A percentile compares a stretch with the other conserved stretches of the same genome.
These are phyloP conservation scores for Trachops cirrhosus DNA, from an alignment of 2,797 vertebrate genomes.

Conservation along the genomic window DNA sequence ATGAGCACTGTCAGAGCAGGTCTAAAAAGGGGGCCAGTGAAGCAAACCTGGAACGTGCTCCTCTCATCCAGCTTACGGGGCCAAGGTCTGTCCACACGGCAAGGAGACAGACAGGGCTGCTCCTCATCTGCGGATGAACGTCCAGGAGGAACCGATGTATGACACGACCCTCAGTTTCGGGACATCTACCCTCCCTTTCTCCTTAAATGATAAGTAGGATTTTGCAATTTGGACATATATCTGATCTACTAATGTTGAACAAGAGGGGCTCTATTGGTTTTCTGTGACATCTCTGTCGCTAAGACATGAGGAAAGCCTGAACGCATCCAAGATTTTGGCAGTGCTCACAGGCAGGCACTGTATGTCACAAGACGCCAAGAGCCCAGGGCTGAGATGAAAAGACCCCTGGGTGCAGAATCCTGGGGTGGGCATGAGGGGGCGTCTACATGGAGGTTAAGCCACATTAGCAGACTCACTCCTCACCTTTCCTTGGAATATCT, in stretches of 20 bases:
- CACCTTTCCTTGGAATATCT: not conserved
- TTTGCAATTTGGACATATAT: not conserved
- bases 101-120: not conserved
- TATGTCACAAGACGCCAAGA: not conserved
- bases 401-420: not conserved
- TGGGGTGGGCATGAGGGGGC: not conserved
- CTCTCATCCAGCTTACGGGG: not conserved
- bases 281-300: not conserved
- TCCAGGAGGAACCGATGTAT: not conserved
- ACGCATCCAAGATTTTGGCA: not conserved
- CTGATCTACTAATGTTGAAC: not conserved
- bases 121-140: not conserved
- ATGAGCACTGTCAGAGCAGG: not conserved
- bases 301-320: conserved; percentile 17
- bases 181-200: not conserved
- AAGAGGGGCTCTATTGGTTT: not conserved
- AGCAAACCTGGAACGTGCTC: not conserved
- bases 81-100: not conserved
- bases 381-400: not conserved
- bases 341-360: not conserved
- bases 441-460: not conserved
- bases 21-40: not conserved
- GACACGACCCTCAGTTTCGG: not conserved
- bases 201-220: not conserved
- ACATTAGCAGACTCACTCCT: not conserved